phyloP scores from a whole-genome alignment of 1,140 invertebrate species.

The Micrasema minimum region DNA sequence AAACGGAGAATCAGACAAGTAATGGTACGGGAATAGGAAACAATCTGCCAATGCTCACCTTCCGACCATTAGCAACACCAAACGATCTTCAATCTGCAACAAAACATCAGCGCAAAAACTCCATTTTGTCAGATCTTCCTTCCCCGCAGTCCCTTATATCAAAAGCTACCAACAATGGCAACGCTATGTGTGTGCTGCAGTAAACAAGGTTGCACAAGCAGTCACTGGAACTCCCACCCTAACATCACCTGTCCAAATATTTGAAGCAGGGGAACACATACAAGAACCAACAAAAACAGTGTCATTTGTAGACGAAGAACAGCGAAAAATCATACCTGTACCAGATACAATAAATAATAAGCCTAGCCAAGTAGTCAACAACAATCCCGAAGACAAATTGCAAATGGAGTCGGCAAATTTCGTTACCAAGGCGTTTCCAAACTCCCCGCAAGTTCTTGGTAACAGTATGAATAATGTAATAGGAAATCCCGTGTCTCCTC shows the following conservation, averaged over 20 bases:
- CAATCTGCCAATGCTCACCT: slow-evolving; percentile 32
- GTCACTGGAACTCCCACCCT: slow-evolving; percentile 15
- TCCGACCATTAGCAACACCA: slow-evolving; percentile 8
- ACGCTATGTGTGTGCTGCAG: slow-evolving; percentile 34
- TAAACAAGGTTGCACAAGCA: slow-evolving; percentile 34
- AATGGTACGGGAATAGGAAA: slow-evolving; percentile 32
- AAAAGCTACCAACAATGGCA: slow-evolving; percentile 43
- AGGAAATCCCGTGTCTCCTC: not conserved
- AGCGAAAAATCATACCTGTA: slow-evolving; percentile 1
- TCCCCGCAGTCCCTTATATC: slow-evolving; percentile 44
- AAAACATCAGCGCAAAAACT: slow-evolving; percentile 41
- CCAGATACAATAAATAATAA: not conserved
- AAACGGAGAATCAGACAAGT: slow-evolving; percentile 42
- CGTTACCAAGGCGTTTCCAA: not conserved
- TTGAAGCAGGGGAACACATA: not conserved
- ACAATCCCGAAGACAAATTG: slow-evolving; percentile 23
- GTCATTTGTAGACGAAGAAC: slow-evolving; percentile 46
- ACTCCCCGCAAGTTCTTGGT: slow-evolving; percentile 14
- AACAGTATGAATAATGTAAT: slow-evolving; percentile 34
- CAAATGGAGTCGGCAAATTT: slow-evolving; percentile 27
- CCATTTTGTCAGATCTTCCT: slow-evolving; percentile 36
- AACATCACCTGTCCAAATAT: slow-evolving; percentile 35
- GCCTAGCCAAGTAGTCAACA: slow-evolving; percentile 14
- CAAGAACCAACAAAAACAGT: slow-evolving; percentile 35
- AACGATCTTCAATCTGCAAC: slow-evolving; percentile 22